Conservation (phyloP, 1,140 invertebrate species). For the Meloidogyne floridensis region DNA sequence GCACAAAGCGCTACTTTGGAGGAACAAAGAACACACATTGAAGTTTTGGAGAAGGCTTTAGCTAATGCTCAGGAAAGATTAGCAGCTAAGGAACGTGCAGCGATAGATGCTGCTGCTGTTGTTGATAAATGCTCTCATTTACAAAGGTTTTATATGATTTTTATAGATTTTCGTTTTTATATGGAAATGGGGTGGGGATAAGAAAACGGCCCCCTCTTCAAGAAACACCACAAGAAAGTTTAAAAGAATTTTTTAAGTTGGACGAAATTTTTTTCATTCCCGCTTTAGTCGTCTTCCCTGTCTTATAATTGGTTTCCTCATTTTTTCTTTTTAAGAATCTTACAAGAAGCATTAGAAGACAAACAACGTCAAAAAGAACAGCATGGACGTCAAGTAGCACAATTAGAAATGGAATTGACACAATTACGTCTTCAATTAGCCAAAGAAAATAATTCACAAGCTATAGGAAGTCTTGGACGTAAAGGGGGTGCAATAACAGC, state of each 20-base stretch:
- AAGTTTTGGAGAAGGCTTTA: slow-evolving; percentile 85
- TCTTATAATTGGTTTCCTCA: neutral
- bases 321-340: slow-evolving; percentile 26
- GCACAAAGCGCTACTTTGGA: slow-evolving; percentile 84
- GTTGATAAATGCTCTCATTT: slow-evolving; percentile 47
- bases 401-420: slow-evolving; percentile 51
- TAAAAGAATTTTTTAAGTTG: too few species aligned
- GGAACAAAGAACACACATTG: slow-evolving; percentile 87
- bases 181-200: neutral
- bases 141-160: slow-evolving; percentile 32
- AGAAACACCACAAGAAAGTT: too few species aligned
- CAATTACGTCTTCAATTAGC: slow-evolving; percentile 45
- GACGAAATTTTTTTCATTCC: too few species aligned
- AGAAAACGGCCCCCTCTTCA: neutral
- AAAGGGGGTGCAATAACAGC: slow-evolving; percentile 24
- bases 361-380: slow-evolving; percentile 47
- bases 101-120: slow-evolving; percentile 46
- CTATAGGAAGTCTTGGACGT: slow-evolving; percentile 29
- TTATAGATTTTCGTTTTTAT: neutral
- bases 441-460: slow-evolving; percentile 29
- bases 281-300: neutral
- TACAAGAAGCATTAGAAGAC: slow-evolving; percentile 48
- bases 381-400: slow-evolving; percentile 45
- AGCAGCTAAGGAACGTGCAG: slow-evolving; percentile 75
- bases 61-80: slow-evolving; percentile 88